Conservation (phyloP, 2,888 invertebrate species). For the Lobophora halterata region DNA sequence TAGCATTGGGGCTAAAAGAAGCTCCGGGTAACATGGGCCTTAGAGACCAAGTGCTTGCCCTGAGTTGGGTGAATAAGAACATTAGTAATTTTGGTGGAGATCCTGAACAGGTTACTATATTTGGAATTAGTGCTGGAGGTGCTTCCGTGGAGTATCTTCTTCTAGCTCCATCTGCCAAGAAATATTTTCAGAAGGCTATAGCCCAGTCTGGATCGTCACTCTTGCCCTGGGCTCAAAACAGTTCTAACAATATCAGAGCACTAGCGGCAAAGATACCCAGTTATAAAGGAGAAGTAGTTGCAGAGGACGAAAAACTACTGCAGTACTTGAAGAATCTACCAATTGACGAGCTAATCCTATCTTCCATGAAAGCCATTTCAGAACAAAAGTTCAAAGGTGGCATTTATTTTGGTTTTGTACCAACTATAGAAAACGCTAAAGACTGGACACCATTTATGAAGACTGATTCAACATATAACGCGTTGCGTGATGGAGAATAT, state of each 20-base stretch:
- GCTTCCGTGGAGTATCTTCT: constrained; percentile 69
- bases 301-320: constrained; percentile 47
- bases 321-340: constrained; percentile 54
- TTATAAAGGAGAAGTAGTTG: constrained; percentile 42
- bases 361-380: constrained; percentile 46
- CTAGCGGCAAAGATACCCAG: constrained; percentile 53
- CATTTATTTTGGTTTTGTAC: constrained; percentile 72
- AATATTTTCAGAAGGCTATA: constrained; percentile 77
- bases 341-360: constrained; percentile 50
- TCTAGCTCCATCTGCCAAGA: constrained; percentile 65
- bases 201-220: constrained; percentile 78
- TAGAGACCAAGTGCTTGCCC: constrained; percentile 75
- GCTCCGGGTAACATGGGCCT: constrained; percentile 76
- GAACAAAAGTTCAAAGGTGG: constrained; percentile 52
- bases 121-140: constrained; percentile 78
- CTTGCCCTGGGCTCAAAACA: constrained; percentile 69
- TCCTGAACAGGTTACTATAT: constrained; percentile 71
- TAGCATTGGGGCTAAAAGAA: constrained; percentile 60
- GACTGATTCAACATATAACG: constrained; percentile 57
- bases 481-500: constrained; percentile 62
- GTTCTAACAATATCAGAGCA: constrained; percentile 40
- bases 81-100: constrained; percentile 73
- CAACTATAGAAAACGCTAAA: constrained; percentile 62
- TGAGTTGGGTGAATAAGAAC: constrained; percentile 76
- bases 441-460: constrained; percentile 70